Evolutionary conservation across 2,113 vertebrate genomes (phyloP), one percentile per base, ranked within the genome.

Genomic region (Chitala chitala): DNA sequence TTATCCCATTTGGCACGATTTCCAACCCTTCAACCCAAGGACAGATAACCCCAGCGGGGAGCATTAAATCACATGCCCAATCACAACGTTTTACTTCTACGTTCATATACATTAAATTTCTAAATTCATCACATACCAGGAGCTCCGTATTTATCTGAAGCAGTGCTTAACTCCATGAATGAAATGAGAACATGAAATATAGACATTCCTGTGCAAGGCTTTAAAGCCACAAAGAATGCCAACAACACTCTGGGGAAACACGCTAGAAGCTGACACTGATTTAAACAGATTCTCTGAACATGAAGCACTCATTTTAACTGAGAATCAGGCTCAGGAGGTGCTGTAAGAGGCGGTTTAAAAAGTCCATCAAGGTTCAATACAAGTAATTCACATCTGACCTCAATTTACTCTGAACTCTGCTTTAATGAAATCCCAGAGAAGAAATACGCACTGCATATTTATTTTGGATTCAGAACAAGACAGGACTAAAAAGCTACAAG

Each of bases 1-100:
- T 99, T 96, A 99, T 99, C 97, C 97, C 97, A 99, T 99, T 99
- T 98, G 97, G 97, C 97, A 99, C 96, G 96, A 99, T 99, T 99
- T 99, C 97, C 97, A 99, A 98, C 97, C 97, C 97, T 98, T 99
- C 96, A 99, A 99, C 97, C 97, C 97, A 99, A 99, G 97, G 97
- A 99, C 97, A 99, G 95, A 99, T 98, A 98, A 99, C 97, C 97
- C 97, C 97, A 98, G 96, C 95, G 93, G 96, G 96, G 94, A 95
- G 94, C 95, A 98, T 98, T 99, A 98, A 98, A 97, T 98, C 95
- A 99, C 95, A 98, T 96, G 93, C 97, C 97, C 95, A 98, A 91
- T 96, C 92, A 98, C 93, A 93, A 89, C 87, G 91, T 90, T 94
- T 83, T 77, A 82, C n/a, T n/a, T 83, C 74, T 80, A 85, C 86